Evolutionary conservation across 2,797 vertebrate species (phyloP).

Genomic region (Lagocephalus sceleratus): DNA sequence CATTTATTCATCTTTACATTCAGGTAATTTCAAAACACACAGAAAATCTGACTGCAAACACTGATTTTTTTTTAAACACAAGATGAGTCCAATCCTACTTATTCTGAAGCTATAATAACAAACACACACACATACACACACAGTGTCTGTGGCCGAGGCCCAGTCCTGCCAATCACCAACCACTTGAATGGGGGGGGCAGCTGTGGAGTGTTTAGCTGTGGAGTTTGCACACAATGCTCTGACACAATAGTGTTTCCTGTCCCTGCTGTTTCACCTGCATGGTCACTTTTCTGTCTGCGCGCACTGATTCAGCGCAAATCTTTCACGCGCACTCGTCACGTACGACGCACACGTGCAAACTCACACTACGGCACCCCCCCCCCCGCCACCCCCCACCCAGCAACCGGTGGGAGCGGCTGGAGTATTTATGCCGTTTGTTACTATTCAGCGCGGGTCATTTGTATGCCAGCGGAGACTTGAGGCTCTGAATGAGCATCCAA

Average conservation of each 20-base stretch:
- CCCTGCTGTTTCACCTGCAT: slow-evolving; percentile 66
- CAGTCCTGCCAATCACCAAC: slow-evolving; percentile 44
- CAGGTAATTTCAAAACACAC: slow-evolving; percentile 24
- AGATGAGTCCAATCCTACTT: no score
- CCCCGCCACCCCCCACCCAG: no score
- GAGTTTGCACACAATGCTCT: slow-evolving; percentile 42
- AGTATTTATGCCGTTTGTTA: slow-evolving; percentile 70
- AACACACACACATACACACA: slow-evolving; percentile 16
- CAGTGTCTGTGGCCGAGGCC: slow-evolving; percentile 26
- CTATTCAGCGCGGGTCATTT: slow-evolving; percentile 75
- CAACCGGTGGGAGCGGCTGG: slow-evolving; percentile 57
- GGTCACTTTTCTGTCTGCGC: slow-evolving; percentile 54
- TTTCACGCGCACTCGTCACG: slow-evolving; percentile 34
- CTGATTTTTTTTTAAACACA: no score
- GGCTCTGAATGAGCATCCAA: slow-evolving; percentile 69
- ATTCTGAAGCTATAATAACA: not conserved
- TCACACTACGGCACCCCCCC: slow-evolving; percentile 25
- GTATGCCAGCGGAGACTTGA: slow-evolving; percentile 69
- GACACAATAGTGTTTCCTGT: slow-evolving; percentile 63
- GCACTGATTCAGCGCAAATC: slow-evolving; percentile 63
- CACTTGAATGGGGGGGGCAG: slow-evolving; percentile 35
- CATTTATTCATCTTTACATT: slow-evolving; percentile 48
- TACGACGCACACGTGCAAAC: slow-evolving; percentile 15
- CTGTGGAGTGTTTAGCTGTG: slow-evolving; percentile 40
- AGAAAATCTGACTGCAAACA: slow-evolving; percentile 10